Conservation (phyloP, 2,888 invertebrate genomes). For the Galerucella nymphaeae region DNA sequence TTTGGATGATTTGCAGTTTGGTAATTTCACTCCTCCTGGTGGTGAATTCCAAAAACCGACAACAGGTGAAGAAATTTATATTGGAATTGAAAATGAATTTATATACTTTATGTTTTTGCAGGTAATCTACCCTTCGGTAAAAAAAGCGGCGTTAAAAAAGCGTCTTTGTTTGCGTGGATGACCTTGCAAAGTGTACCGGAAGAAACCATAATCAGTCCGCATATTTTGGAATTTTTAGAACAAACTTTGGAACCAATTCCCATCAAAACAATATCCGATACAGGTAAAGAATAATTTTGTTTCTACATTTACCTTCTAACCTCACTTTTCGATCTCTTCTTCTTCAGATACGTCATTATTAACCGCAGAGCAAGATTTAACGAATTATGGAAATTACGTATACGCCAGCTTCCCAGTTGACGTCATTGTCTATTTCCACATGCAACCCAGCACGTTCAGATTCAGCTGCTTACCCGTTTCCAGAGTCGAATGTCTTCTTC, state of each 20-base stretch:
- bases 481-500: constrained; percentile 94
- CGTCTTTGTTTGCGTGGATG: constrained; percentile 93
- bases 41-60: constrained; percentile 44
- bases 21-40: constrained; percentile 52
- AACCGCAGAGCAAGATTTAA: constrained; percentile 67
- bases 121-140: constrained; percentile 32
- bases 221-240: constrained; percentile 95
- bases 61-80: constrained; percentile 27
- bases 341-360: constrained; percentile 54
- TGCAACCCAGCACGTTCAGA: constrained; percentile 96
- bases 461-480: constrained; percentile 97
- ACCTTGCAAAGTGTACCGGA: constrained; percentile 97
- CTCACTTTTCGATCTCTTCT: not conserved
- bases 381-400: constrained; percentile 81
- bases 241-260: constrained; percentile 97
- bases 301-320: too few species aligned
- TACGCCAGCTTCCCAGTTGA: constrained; percentile 98
- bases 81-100: too few species aligned
- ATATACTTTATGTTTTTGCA: constrained; percentile 9
- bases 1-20: constrained; percentile 54
- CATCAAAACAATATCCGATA: constrained; percentile 55
- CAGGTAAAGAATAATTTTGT: constrained; percentile 34
- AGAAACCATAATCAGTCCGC: constrained; percentile 97
- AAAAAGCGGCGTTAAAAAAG: constrained; percentile 79
- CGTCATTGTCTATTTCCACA: constrained; percentile 97